Percentiles rank a stretch among this genome's conserved stretches.
Conservation (phyloP, 2,113 vertebrate genomes). For the Serilophus lunatus region DNA sequence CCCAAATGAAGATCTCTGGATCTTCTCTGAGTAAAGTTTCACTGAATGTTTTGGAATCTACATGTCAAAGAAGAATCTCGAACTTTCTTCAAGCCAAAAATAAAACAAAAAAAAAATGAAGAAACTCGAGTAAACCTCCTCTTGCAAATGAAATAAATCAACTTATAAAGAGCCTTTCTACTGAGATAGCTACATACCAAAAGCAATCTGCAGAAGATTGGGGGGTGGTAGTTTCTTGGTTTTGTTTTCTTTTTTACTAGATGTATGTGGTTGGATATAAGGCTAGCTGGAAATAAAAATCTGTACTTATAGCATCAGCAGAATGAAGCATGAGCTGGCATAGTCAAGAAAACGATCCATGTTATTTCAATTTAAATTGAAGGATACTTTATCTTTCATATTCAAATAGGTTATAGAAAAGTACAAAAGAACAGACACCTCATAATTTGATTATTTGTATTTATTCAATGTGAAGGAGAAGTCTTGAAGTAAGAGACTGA, state of each 20-base stretch:
- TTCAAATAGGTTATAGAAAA: constrained; percentile 36
- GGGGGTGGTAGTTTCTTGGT: background rate
- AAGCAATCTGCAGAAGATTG: constrained; percentile 1
- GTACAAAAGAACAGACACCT: background rate
- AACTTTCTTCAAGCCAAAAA: background rate
- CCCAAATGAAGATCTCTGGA: background rate
- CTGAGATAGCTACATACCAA: constrained; percentile 37
- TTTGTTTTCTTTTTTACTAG: background rate
- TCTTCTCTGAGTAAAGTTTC: background rate
- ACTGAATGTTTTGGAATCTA: background rate
- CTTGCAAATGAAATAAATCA: background rate
- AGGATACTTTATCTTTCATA: constrained; percentile 1
- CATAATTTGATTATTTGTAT: constrained; percentile 18
- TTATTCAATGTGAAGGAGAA: constrained; percentile 28
- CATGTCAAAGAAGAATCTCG: background rate
- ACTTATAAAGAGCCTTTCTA: background rate
- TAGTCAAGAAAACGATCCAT: constrained; percentile 13
- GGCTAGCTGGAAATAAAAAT: constrained; percentile 52
- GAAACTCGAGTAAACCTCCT: background rate
- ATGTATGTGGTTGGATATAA: constrained; percentile 53
- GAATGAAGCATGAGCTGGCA: constrained; percentile 22
- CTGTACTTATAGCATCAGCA: constrained; percentile 49
- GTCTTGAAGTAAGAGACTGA: background rate
- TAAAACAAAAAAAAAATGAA: background rate
- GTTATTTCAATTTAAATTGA: constrained; percentile 21